Evolutionary conservation across 2,113 vertebrate genomes (phyloP).

Genomic region (Otolemur garnettii): DNA sequence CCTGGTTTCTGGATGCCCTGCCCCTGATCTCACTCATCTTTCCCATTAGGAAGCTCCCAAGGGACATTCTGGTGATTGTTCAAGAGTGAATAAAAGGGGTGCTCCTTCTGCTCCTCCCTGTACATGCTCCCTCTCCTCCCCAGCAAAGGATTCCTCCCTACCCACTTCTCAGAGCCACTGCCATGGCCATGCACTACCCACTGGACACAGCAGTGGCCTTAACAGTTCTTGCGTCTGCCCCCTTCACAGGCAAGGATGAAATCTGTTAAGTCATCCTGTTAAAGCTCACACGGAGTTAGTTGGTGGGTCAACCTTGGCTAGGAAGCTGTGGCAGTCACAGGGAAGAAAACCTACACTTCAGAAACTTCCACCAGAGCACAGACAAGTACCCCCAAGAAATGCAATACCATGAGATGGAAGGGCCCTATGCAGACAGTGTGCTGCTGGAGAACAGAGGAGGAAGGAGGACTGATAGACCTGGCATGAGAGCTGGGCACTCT

Average conservation of each 20-base stretch:
- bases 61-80: not conserved
- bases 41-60: not conserved
- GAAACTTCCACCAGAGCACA: not conserved
- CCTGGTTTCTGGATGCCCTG: not conserved
- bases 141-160: not conserved
- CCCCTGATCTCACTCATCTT: not conserved
- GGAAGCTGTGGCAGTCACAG: fast-evolving
- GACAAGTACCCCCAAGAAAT: too few relatives aligned
- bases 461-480: not conserved
- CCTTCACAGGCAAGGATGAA: not conserved
- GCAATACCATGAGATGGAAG: not conserved
- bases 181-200: not conserved
- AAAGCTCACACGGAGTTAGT: not conserved
- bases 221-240: not conserved
- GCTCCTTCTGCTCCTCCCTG: not conserved
- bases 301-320: too few relatives aligned
- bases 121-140: not conserved
- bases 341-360: not conserved
- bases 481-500: too few relatives aligned
- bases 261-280: not conserved
- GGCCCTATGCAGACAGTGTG: too few relatives aligned
- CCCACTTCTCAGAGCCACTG: not conserved
- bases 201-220: not conserved
- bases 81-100: not conserved
- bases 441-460: not conserved